phyloP scores from a whole-genome alignment of 2,888 invertebrate genomes.

The Baronia brevicornis region DNA sequence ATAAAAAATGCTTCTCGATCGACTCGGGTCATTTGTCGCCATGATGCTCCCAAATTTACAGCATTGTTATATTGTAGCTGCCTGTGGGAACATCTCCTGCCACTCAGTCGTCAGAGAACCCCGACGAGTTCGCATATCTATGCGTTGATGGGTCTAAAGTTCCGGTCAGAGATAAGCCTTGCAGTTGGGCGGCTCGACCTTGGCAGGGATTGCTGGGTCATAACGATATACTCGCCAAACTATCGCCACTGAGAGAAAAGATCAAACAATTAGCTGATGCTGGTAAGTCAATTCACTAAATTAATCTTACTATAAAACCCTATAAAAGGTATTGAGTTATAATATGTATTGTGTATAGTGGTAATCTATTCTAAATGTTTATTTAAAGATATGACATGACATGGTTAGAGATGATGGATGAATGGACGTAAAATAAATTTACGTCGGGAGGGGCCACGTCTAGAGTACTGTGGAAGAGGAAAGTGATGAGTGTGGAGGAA shows the following conservation, averaged over 20 bases:
- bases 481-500: too few species aligned
- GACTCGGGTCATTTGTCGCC: too few species aligned
- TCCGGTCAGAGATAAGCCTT: slow-evolving; percentile 78
- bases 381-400: slow-evolving; percentile 5
- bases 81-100: slow-evolving; percentile 77
- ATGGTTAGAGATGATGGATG: too few species aligned
- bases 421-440: too few species aligned
- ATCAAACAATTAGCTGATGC: slow-evolving; percentile 69
- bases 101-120: slow-evolving; percentile 75
- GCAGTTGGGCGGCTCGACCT: slow-evolving; percentile 90
- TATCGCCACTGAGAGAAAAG: slow-evolving; percentile 71
- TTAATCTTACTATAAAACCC: too few species aligned
- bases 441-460: too few species aligned
- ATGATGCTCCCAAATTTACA: background rate
- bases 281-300: slow-evolving; percentile 39
- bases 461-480: too few species aligned
- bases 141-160: slow-evolving; percentile 86
- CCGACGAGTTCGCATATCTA: slow-evolving; percentile 82
- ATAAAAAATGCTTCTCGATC: too few species aligned
- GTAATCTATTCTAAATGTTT: background rate
- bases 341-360: slow-evolving; percentile 4
- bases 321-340: too few species aligned
- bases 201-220: slow-evolving; percentile 87
- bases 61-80: slow-evolving; percentile 51
- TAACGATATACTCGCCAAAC: slow-evolving; percentile 71